A percentile compares a stretch with the other conserved stretches of the same genome.
These are phyloP conservation scores for Scolopax mira DNA, from an alignment of 2,113 vertebrate genomes.

Conservation along the genomic window DNA sequence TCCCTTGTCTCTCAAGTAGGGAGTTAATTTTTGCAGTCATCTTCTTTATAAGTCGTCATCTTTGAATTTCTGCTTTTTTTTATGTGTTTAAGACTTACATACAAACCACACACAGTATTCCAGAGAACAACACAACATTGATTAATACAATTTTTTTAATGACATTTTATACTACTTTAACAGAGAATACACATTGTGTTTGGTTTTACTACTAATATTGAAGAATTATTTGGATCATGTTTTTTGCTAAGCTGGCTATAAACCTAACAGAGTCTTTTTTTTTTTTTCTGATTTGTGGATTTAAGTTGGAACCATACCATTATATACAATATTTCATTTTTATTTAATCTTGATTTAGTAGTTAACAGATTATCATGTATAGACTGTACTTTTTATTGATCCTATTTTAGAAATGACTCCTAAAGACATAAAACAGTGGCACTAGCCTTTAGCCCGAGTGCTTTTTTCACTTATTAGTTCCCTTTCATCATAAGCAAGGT, in stretches of 20 bases:
- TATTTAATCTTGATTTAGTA: neutral
- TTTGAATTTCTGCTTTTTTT: neutral
- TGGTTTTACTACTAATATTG: neutral
- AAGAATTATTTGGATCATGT: neutral
- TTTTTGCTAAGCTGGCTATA: neutral
- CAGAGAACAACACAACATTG: neutral
- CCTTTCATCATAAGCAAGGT: neutral
- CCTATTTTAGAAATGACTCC: neutral
- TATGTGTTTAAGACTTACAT: neutral
- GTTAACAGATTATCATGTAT: neutral
- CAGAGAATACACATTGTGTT: neutral
- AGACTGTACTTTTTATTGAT: neutral
- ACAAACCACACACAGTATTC: neutral
- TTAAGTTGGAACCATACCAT: neutral
- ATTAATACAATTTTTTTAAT: neutral
- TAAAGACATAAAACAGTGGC: neutral
- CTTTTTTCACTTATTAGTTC: neutral
- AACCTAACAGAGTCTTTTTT: neutral
- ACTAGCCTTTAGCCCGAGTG: fast-evolving
- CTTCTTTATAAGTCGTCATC: neutral
- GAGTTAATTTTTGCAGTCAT: neutral
- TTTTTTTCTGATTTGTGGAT: neutral
- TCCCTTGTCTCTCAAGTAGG: neutral
- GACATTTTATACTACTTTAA: neutral
- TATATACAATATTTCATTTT: neutral